A percentile compares a stretch with the other conserved stretches of the same genome.
phyloP scores from a whole-genome alignment of 1,140 invertebrate species.

The Drosophila lacertosa region DNA sequence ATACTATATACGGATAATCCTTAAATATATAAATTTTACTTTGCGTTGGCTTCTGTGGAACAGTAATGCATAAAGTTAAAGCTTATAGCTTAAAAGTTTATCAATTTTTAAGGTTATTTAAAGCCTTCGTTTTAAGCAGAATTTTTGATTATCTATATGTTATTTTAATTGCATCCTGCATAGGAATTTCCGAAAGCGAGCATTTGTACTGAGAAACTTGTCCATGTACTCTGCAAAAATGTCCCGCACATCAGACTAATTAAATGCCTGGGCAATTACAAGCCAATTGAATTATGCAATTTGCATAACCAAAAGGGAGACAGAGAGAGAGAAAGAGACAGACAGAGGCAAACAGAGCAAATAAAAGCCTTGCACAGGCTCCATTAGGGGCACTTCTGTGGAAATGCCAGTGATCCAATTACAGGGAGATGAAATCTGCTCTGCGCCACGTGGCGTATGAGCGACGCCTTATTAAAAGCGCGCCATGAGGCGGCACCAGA shows the following conservation, averaged over 20 bases:
- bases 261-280: slow-evolving; percentile 22
- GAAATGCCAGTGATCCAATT: slow-evolving; percentile 44
- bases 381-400: slow-evolving; percentile 28
- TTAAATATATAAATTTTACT: slow-evolving; percentile 18
- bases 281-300: slow-evolving; percentile 35
- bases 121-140: too few relatives aligned
- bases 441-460: slow-evolving; percentile 70
- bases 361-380: slow-evolving; percentile 14
- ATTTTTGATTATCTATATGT: too few relatives aligned
- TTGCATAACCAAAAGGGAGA: slow-evolving; percentile 29
- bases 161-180: too few relatives aligned
- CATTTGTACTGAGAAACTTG: background rate
- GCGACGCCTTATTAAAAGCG: slow-evolving; percentile 64
- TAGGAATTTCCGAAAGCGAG: too few relatives aligned
- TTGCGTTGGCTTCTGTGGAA: background rate
- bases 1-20: slow-evolving; percentile 20
- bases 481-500: slow-evolving; percentile 4
- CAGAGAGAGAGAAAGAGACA: background rate
- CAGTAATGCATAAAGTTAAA: too few relatives aligned
- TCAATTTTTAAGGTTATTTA: too few relatives aligned
- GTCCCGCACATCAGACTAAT: background rate
- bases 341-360: background rate
- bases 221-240: background rate
- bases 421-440: slow-evolving; percentile 41
- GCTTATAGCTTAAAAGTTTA: too few relatives aligned